phyloP scores from a whole-genome alignment of 2,888 invertebrate species.

The Mechanitis mazaeus region DNA sequence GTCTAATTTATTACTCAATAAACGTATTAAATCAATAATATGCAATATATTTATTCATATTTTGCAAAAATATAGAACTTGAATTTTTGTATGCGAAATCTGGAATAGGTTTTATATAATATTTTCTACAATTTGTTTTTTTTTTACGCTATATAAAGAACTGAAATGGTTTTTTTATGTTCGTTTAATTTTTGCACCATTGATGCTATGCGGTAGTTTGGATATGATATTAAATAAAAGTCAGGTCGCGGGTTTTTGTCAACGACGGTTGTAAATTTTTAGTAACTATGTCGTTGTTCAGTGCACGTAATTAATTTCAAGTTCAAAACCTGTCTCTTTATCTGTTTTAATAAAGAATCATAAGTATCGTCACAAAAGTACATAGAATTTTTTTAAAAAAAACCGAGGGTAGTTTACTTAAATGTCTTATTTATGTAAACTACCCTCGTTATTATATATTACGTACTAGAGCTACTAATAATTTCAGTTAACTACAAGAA shows the following conservation, averaged over 20 bases:
- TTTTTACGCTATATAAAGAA: slow-evolving; percentile 12
- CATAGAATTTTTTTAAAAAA: not conserved
- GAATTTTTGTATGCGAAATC: not conserved
- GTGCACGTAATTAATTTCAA: not conserved
- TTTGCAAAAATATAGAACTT: not conserved
- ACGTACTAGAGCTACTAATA: too few species aligned
- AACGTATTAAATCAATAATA: too few species aligned
- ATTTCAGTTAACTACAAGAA: too few species aligned
- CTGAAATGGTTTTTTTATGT: slow-evolving; percentile 12
- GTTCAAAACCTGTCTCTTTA: not conserved
- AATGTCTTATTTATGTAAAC: too few species aligned
- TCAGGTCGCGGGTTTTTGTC: slow-evolving; percentile 8
- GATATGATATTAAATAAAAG: slow-evolving; percentile 14
- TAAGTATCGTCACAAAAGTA: not conserved
- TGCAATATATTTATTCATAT: too few species aligned
- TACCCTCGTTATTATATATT: too few species aligned
- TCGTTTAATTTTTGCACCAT: slow-evolving; percentile 16
- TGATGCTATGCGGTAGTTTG: slow-evolving; percentile 11
- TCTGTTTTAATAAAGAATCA: not conserved
- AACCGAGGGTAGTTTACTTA: too few species aligned
- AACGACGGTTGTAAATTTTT: not conserved
- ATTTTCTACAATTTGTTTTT: slow-evolving; percentile 2
- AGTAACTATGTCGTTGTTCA: not conserved
- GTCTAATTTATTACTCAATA: too few species aligned
- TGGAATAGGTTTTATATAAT: not conserved